These are phyloP conservation scores for Ophion slaviceki DNA, from an alignment of 2,888 invertebrate species.

Conservation along the genomic window DNA sequence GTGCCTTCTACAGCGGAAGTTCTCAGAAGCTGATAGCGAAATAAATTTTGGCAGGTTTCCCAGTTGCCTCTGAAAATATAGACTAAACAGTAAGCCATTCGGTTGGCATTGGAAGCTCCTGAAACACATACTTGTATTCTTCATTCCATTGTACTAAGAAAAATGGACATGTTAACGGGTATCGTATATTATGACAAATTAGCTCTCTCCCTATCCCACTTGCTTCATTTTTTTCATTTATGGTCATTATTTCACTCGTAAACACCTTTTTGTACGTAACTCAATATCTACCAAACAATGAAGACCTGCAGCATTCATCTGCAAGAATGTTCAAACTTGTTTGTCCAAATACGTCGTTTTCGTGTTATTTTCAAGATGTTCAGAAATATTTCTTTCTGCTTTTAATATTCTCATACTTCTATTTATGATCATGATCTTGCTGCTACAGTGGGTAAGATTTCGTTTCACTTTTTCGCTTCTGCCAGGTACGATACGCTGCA, in stretches of 20 bases:
- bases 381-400: not conserved
- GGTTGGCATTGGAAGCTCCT: not conserved
- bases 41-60: constrained; percentile 54
- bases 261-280: not conserved
- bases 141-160: not conserved
- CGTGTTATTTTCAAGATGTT: not conserved
- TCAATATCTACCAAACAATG: constrained; percentile 5
- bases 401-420: not conserved
- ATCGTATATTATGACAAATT: not conserved
- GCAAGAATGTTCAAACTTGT: not conserved
- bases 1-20: not conserved
- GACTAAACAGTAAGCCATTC: not conserved
- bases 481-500: no score
- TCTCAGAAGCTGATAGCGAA: constrained; percentile 14
- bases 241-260: not conserved
- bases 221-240: not conserved
- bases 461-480: no score
- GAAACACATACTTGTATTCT: constrained; percentile 1
- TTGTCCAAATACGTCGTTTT: not conserved
- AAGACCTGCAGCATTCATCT: not conserved
- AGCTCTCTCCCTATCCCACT: not conserved
- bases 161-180: not conserved
- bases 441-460: not conserved
- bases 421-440: not conserved
- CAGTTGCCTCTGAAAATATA: constrained; percentile 34